Conservation (phyloP, 35 echinoderm and acorn worm species). For the Nesometra sesokonis region DNA sequence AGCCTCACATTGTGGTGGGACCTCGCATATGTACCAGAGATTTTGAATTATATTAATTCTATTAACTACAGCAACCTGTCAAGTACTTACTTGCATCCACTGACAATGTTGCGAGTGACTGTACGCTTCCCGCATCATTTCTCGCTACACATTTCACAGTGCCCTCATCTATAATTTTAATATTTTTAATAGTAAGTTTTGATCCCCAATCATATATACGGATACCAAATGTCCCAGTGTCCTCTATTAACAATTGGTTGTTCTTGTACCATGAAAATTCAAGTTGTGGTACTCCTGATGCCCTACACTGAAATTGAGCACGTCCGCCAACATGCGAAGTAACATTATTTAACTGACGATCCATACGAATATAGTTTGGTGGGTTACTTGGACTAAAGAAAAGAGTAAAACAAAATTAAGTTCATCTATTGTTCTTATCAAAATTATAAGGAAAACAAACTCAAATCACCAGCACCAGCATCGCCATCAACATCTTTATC, state of each 20-base stretch:
- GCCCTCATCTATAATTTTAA: conserved; percentile 74
- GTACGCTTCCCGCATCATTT: conserved; percentile 33
- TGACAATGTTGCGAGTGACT: not conserved
- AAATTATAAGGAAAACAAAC: too few species aligned
- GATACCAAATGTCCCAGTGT: conserved; percentile 33
- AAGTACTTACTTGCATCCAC: not conserved
- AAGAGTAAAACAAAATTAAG: not conserved
- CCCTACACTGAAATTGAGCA: conserved; percentile 62
- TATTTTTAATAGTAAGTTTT: conserved; percentile 53
- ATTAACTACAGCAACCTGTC: too few species aligned
- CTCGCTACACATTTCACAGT: conserved; percentile 62
- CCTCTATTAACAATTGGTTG: conserved; percentile 37
- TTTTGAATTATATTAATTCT: too few species aligned
- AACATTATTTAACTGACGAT: conserved; percentile 14
- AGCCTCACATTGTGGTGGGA: too few species aligned
- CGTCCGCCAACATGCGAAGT: conserved; percentile 42
- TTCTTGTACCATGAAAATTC: conserved; percentile 89
- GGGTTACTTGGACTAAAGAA: not conserved
- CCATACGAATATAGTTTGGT: conserved; percentile 51
- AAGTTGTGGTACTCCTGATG: conserved; percentile 48
- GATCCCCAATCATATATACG: conserved; percentile 83
- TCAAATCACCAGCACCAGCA: too few species aligned
- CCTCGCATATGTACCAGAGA: too few species aligned
- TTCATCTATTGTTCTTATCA: too few species aligned
- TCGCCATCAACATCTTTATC: too few species aligned